These are phyloP conservation scores for Sardina pilchardus DNA, from an alignment of 2,113 vertebrate species.

Conservation along the genomic window DNA sequence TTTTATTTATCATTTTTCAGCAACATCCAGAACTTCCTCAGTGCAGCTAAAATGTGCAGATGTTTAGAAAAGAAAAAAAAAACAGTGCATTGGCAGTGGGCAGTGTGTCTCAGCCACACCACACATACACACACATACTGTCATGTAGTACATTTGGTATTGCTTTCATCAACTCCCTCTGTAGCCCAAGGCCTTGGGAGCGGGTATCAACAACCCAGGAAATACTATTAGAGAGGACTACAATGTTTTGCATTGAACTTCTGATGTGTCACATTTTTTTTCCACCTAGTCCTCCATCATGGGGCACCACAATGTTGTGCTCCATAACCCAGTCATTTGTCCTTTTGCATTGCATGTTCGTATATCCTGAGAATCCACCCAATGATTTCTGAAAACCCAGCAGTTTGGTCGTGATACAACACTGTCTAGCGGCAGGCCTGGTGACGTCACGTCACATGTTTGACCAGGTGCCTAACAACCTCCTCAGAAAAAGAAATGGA, in stretches of 20 bases:
- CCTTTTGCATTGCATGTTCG: constrained; percentile 51
- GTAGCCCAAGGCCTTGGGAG: constrained; percentile 43
- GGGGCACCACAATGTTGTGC: constrained; percentile 41
- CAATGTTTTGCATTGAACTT: constrained; percentile 38
- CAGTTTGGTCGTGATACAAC: constrained; percentile 63
- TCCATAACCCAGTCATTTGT: constrained; percentile 18
- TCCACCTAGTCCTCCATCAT: constrained; percentile 13
- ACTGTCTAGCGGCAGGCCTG: constrained; percentile 51
- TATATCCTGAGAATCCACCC: constrained; percentile 62
- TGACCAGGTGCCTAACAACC: constrained; percentile 37
- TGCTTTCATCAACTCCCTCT: constrained; percentile 64
- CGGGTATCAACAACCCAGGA: constrained; percentile 14
- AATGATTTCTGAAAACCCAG: constrained; percentile 47
- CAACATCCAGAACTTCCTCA: constrained; percentile 58
- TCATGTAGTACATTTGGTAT: constrained; percentile 68
- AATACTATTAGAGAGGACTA: constrained; percentile 37
- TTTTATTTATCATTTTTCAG: constrained; percentile 61
- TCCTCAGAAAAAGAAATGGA: constrained; percentile 52
- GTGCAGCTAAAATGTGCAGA: constrained; percentile 67
- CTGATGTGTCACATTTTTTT: background rate
- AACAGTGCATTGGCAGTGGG: constrained; percentile 48
- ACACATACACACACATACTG: constrained; percentile 46
- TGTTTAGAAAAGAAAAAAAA: constrained; percentile 28
- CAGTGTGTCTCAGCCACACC: constrained; percentile 36
- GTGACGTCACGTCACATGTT: constrained; percentile 29